Evolutionary conservation across 2,797 vertebrate species (phyloP).

Genomic region (Fringilla coelebs): DNA sequence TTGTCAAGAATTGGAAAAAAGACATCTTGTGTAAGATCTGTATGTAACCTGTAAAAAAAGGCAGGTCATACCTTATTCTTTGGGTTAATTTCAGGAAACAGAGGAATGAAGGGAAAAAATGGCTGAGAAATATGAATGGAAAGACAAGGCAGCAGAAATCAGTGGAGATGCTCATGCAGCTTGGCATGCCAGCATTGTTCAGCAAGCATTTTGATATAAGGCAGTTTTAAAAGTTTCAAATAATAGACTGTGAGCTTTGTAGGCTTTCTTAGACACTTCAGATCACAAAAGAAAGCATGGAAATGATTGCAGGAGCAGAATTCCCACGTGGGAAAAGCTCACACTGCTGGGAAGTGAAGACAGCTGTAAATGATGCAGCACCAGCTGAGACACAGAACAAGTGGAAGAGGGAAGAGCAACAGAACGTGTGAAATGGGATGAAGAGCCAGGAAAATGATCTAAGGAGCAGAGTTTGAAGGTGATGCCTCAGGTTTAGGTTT

Average conservation of each 20-base stretch:
- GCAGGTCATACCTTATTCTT: background rate
- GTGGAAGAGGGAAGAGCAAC: background rate
- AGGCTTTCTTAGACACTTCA: background rate
- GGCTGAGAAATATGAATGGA: background rate
- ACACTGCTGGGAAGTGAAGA: background rate
- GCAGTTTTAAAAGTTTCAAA: background rate
- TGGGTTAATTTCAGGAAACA: background rate
- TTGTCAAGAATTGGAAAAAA: background rate
- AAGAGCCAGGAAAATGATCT: background rate
- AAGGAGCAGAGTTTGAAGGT: background rate
- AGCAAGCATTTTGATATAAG: background rate
- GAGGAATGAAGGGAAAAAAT: background rate
- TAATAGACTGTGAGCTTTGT: background rate
- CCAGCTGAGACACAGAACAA: background rate
- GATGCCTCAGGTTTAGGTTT: background rate
- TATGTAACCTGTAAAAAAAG: background rate
- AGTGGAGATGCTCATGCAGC: background rate
- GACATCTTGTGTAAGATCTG: background rate
- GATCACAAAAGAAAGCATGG: background rate
- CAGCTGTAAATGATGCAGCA: background rate
- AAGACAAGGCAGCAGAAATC: background rate
- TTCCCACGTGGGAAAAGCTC: background rate
- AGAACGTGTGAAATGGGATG: background rate
- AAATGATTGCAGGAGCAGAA: background rate
- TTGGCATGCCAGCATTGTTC: background rate